Conservation (phyloP, 2,113 vertebrate species). For the Aramus guarauna region DNA sequence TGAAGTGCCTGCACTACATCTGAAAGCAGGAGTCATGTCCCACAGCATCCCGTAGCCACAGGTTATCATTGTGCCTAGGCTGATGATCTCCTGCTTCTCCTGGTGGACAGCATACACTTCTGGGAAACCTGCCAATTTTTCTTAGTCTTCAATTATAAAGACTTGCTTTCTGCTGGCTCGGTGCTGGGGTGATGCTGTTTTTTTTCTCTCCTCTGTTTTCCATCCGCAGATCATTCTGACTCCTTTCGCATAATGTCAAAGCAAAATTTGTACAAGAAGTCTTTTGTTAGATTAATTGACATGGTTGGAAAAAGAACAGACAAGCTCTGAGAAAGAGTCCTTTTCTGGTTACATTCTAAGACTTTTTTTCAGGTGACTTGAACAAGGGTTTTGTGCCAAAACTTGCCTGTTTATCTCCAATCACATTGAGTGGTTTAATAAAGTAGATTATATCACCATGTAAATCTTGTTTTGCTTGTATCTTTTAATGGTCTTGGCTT, state of each 20-base stretch:
- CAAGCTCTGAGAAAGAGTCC: not conserved
- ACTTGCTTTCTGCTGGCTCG: not conserved
- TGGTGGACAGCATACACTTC: rapidly evolving
- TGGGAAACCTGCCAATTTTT: not conserved
- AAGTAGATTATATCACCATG: not conserved
- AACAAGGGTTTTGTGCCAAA: not conserved
- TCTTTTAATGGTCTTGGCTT: not conserved
- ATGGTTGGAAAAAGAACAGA: not conserved
- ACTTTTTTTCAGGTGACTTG: not conserved
- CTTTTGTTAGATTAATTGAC: not conserved
- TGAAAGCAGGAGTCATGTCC: not conserved
- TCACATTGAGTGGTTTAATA: not conserved
- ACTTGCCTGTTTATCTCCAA: not conserved
- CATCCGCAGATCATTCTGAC: not conserved
- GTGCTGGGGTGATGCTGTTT: not conserved
- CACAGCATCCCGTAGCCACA: not conserved
- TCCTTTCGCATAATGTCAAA: not conserved
- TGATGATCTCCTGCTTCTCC: not conserved
- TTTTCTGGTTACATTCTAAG: not conserved
- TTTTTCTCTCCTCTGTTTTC: not conserved
- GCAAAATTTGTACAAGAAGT: not conserved
- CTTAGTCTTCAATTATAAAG: not conserved
- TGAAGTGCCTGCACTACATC: not conserved
- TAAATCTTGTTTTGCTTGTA: not conserved
- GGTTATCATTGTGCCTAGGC: not conserved